Evolutionary conservation across 2,113 vertebrate species (phyloP), one percentile per base, ranked within the genome.

Genomic region (Myodes glareolus): DNA sequence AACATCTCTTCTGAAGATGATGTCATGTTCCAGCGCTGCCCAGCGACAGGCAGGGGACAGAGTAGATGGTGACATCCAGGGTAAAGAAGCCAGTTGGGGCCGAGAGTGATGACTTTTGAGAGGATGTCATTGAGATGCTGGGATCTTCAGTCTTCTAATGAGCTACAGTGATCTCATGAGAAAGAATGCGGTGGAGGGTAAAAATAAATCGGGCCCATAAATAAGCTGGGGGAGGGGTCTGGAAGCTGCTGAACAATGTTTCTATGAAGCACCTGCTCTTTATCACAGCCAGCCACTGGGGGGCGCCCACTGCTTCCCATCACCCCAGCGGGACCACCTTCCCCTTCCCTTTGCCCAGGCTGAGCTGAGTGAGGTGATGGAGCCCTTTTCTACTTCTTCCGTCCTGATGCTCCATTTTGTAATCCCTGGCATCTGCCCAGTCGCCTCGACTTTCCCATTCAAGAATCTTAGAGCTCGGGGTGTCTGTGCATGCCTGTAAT

Each of bases 121-220:
- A 91, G 72, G 21, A 81, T 95, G 92, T 89, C 88, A 78, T 77
- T 87, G 75, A 95, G 91, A 90, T 70, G 45, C 67, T 50, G 92
- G 68, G 50, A 55, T 92, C 94, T 97, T 94, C 58, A 89, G 91
- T 96, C 82, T 94, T 91, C 88, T 96, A 85, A 92, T 58, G 91
- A 96, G 96, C 90, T 95, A 88, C 94, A 89, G 95, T 95, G 97
- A 98, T 90, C 61, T 97, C 96, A 95, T 92, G 92, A 65, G 31
- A 92, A 96, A 96, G 92, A 97, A 96, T 84, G 78, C 77, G 19
- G 72, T 45, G 42, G 73, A 88, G 68, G 96, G 95, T 96, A 97
- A 97, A 97, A 97, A 97, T 97, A 97, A 97, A 93, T 68, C 63
- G n/a, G 90, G 87, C 92, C 96, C 95, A 97, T 96, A 97, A 97